Percentiles rank a stretch among this genome's conserved stretches.
phyloP scores from a whole-genome alignment of 2,888 invertebrate species.

The Incurvaria masculella region DNA sequence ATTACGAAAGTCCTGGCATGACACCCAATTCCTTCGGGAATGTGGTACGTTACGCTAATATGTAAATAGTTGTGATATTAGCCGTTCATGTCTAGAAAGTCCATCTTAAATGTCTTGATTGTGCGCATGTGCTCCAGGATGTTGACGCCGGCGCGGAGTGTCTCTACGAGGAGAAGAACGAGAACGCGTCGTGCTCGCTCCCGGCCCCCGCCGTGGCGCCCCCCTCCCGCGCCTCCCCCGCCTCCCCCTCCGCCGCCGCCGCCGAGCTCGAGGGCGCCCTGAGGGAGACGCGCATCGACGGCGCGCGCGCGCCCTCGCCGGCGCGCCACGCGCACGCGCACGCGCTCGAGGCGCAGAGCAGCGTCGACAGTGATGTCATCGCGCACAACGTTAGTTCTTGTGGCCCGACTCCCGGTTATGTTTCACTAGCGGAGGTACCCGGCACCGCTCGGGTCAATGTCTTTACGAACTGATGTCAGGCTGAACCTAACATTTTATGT shows the following conservation, averaged over 20 bases:
- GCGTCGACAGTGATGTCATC: constrained; percentile 59
- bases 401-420: background rate
- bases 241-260: constrained; percentile 15
- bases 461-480: too few species aligned
- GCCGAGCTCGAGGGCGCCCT: constrained; percentile 28
- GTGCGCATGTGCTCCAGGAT: too few species aligned
- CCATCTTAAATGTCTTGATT: too few species aligned
- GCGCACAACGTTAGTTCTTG: constrained; percentile 64
- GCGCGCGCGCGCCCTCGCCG: constrained; percentile 43
- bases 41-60: too few species aligned
- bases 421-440: constrained; percentile 18
- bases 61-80: too few species aligned
- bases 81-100: too few species aligned
- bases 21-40: too few species aligned
- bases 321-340: constrained; percentile 46
- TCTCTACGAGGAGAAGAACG: constrained; percentile 50
- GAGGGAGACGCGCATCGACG: constrained; percentile 65
- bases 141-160: constrained; percentile 52
- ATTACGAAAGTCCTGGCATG: too few species aligned
- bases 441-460: too few species aligned
- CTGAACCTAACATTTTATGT: too few species aligned
- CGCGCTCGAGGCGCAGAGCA: constrained; percentile 50
- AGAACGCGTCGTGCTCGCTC: constrained; percentile 28
- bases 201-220: constrained; percentile 31
- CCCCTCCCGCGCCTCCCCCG: constrained; percentile 19